Evolutionary conservation across 2,888 invertebrate species (phyloP).

Genomic region (Anticlea derivata): DNA sequence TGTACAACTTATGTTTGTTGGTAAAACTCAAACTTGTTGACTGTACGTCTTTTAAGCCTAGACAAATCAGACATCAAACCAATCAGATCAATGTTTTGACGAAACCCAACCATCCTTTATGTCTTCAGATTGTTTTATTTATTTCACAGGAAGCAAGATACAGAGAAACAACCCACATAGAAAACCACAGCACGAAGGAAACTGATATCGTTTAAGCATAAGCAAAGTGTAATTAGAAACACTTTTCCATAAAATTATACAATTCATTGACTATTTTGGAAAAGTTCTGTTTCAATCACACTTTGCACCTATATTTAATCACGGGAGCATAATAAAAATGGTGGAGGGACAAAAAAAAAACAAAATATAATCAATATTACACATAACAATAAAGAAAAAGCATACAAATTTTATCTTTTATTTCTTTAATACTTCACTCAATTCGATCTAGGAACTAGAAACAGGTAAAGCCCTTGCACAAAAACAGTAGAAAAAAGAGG

Average conservation of each 20-base stretch:
- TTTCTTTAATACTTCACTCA: too few relatives aligned
- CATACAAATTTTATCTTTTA: background rate
- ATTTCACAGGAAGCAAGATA: background rate
- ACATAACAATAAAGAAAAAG: background rate
- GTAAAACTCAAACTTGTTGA: too few relatives aligned
- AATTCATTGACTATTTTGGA: background rate
- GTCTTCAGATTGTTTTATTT: too few relatives aligned
- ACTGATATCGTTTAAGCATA: constrained; percentile 12
- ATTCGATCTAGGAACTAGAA: too few relatives aligned
- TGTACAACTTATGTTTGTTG: too few relatives aligned
- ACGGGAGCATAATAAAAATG: constrained; percentile 26
- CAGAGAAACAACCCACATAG: background rate
- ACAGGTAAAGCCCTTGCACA: too few relatives aligned
- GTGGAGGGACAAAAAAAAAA: constrained; percentile 20
- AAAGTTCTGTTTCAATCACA: background rate
- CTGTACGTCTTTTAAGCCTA: too few relatives aligned
- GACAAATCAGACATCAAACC: too few relatives aligned
- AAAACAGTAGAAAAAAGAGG: too few relatives aligned
- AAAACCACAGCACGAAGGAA: constrained; percentile 4
- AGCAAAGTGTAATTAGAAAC: constrained; percentile 8
- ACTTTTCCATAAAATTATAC: background rate
- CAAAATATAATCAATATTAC: background rate
- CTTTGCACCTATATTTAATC: constrained; percentile 16
- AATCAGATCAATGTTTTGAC: too few relatives aligned
- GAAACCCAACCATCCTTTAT: too few relatives aligned